These are phyloP conservation scores for Ylistrum balloti DNA, from an alignment of 1,140 invertebrate species.

Conservation along the genomic window DNA sequence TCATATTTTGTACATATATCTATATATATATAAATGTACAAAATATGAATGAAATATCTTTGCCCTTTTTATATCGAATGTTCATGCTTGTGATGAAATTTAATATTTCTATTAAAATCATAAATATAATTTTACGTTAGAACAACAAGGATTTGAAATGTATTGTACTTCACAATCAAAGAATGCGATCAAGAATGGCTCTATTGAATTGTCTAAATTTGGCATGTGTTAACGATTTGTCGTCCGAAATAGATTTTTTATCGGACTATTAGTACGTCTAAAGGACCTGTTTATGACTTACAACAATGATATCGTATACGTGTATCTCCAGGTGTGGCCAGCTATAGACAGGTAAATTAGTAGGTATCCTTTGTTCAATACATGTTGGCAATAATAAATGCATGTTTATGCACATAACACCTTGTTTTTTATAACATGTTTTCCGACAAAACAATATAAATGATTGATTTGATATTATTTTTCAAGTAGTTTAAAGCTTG, in stretches of 20 bases:
- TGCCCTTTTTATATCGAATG: not conserved
- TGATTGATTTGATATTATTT: not conserved
- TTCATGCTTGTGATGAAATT: not conserved
- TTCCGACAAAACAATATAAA: not conserved
- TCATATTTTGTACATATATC: no score
- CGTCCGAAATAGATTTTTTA: not conserved
- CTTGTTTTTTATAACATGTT: not conserved
- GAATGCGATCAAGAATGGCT: not conserved
- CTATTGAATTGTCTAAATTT: not conserved
- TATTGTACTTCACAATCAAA: not conserved
- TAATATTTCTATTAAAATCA: slow-evolving; percentile 15
- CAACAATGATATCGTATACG: not conserved
- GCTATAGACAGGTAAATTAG: not conserved
- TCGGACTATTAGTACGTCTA: not conserved
- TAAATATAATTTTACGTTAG: not conserved
- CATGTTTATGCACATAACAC: not conserved
- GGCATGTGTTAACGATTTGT: slow-evolving; percentile 2
- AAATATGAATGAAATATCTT: not conserved
- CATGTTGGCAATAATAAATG: not conserved
- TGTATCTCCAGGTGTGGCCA: not conserved
- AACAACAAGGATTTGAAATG: not conserved
- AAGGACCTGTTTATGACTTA: not conserved
- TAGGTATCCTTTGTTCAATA: not conserved
- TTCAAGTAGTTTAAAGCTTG: no score
- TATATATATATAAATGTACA: not conserved